These are phyloP conservation scores for Larimichthys crocea DNA, from an alignment of 2,113 vertebrate species.

Conservation along the genomic window DNA sequence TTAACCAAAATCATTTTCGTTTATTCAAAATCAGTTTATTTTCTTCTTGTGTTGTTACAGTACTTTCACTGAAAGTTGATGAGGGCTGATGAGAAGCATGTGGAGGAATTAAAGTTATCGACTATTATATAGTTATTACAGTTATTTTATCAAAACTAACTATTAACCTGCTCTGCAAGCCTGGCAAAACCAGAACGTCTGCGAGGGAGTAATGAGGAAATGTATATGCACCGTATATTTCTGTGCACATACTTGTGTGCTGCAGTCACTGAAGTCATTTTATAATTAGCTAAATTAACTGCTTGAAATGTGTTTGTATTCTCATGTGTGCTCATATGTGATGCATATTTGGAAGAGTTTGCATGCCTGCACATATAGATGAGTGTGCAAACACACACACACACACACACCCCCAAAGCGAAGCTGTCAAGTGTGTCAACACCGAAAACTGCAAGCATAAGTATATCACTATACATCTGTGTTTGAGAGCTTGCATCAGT, in stretches of 20 bases:
- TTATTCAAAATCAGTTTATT: background rate
- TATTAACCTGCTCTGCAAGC: constrained; percentile 8
- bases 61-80: background rate
- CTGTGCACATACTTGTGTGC: constrained; percentile 4
- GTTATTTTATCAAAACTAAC: constrained; percentile 1
- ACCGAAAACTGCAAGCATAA: constrained; percentile 51
- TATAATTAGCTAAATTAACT: constrained; percentile 22
- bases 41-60: background rate
- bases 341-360: constrained; percentile 19
- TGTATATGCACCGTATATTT: constrained; percentile 24
- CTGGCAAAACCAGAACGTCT: background rate
- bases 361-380: background rate
- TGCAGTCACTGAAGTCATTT: constrained; percentile 3
- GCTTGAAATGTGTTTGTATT: background rate
- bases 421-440: constrained; percentile 55
- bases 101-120: constrained; percentile 12
- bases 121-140: no score
- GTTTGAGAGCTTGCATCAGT: constrained; percentile 48
- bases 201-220: constrained; percentile 21
- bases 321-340: background rate
- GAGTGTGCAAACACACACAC: constrained; percentile 24
- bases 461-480: constrained; percentile 62
- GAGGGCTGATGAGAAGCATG: background rate
- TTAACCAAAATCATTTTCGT: background rate
- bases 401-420: background rate